phyloP scores from a whole-genome alignment of 1,140 invertebrate species.

The Microvelia longipes region DNA sequence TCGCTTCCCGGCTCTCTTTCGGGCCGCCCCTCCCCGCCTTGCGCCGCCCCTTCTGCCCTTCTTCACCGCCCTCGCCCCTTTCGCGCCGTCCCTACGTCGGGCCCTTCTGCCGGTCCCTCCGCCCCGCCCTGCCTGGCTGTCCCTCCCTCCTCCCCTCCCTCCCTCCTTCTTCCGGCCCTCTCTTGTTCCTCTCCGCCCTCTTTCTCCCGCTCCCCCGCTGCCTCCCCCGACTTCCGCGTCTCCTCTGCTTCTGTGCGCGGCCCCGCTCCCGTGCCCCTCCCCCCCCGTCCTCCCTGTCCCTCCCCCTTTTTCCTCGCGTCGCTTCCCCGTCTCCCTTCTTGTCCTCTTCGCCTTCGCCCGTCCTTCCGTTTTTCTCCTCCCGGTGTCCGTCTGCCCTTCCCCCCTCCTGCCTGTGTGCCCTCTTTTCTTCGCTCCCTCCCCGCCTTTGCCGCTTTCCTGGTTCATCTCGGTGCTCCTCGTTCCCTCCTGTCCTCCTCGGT shows the following conservation, averaged over 20 bases:
- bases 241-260: slow-evolving; percentile 4
- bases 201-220: neutral
- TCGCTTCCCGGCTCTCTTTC: slow-evolving; percentile 11
- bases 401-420: neutral
- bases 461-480: too few species aligned
- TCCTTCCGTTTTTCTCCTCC: neutral
- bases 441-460: neutral
- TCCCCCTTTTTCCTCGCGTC: neutral
- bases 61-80: neutral
- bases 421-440: neutral
- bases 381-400: neutral
- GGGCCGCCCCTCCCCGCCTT: neutral
- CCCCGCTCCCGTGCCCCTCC: neutral
- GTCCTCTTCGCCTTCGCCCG: neutral
- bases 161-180: slow-evolving; percentile 11
- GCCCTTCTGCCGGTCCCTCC: slow-evolving; percentile 8
- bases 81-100: slow-evolving; percentile 4
- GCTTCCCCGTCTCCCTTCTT: neutral
- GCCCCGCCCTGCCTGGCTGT: slow-evolving; percentile 3
- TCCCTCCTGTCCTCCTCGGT: neutral
- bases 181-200: neutral
- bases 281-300: neutral
- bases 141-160: slow-evolving; percentile 9
- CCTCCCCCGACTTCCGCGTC: slow-evolving; percentile 10
- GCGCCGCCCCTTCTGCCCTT: neutral